A percentile compares a stretch with the other conserved stretches of the same genome.
Evolutionary conservation across 37 sponge, comb jelly and placozoan species (phyloP).

Genomic region (Ephydatia muelleri): DNA sequence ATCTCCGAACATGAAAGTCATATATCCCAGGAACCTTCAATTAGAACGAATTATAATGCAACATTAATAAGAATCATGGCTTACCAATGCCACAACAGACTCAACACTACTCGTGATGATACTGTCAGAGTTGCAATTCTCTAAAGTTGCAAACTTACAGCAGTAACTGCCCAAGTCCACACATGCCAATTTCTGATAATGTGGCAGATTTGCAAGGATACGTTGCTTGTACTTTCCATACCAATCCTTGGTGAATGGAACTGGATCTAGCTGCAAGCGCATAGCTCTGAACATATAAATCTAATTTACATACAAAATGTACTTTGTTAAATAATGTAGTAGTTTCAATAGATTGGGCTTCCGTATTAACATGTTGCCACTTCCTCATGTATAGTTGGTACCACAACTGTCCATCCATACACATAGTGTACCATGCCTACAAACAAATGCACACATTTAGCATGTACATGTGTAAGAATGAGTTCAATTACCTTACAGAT

Average conservation of each 20-base stretch:
- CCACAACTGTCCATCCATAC: slow-evolving; percentile 40
- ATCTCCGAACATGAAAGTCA: slow-evolving; percentile 39
- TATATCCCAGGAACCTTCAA: slow-evolving; percentile 39
- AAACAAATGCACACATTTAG: neutral
- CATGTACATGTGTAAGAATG: neutral
- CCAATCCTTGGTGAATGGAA: slow-evolving; percentile 36
- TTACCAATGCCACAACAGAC: slow-evolving; percentile 27
- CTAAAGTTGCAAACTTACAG: slow-evolving; percentile 32
- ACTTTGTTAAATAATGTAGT: neutral
- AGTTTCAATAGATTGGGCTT: slow-evolving; percentile 2
- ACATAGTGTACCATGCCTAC: slow-evolving; percentile 31
- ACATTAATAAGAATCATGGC: neutral
- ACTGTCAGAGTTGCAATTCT: neutral
- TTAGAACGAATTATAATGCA: neutral
- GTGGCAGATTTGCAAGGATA: neutral
- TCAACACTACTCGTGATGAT: slow-evolving; percentile 14
- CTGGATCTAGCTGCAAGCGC: neutral
- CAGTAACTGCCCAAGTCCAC: slow-evolving; percentile 34
- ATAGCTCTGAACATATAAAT: too few relatives aligned
- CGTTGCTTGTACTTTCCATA: slow-evolving; percentile 41
- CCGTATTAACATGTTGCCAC: slow-evolving; percentile 7
- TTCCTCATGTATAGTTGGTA: neutral
- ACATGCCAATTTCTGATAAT: neutral
- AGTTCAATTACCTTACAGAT: neutral
- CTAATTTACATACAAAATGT: neutral